Evolutionary conservation across 2,797 vertebrate genomes (phyloP).

Genomic region (Chelmon rostratus): DNA sequence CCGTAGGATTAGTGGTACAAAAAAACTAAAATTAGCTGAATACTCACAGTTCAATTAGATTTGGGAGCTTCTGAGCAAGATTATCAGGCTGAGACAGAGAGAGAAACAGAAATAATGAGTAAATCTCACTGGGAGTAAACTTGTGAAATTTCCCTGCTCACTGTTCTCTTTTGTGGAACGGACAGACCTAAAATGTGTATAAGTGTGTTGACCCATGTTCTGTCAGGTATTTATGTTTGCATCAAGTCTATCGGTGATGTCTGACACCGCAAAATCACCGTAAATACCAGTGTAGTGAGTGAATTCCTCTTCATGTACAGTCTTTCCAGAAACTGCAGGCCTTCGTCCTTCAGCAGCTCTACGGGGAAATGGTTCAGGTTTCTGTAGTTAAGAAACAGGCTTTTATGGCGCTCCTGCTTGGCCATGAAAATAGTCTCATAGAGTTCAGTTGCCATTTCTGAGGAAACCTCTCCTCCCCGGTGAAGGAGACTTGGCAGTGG

Average conservation of each 20-base stretch:
- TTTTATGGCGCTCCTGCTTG: constrained; percentile 96
- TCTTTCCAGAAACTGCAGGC: constrained; percentile 95
- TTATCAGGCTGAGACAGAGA: constrained; percentile 93
- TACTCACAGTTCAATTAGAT: constrained; percentile 98
- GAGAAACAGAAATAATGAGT: constrained; percentile 21
- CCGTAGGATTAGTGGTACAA: not conserved
- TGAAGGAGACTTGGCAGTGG: constrained; percentile 26
- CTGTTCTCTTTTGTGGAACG: not conserved
- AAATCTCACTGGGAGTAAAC: not conserved
- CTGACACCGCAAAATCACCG: not conserved
- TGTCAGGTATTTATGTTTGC: not conserved
- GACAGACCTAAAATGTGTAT: not conserved
- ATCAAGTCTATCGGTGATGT: too few relatives aligned
- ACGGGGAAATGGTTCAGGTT: constrained; percentile 94
- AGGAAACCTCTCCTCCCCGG: constrained; percentile 23
- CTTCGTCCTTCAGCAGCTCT: constrained; percentile 95
- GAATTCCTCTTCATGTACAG: constrained; percentile 99
- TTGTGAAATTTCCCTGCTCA: not conserved
- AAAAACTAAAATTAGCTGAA: constrained; percentile 7
- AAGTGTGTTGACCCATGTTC: not conserved
- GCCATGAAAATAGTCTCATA: constrained; percentile 94
- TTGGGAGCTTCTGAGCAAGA: constrained; percentile 98
- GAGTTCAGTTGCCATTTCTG: constrained; percentile 93
- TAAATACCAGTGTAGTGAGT: constrained; percentile 92
- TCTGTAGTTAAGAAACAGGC: constrained; percentile 96